Evolutionary conservation across 1,140 invertebrate species (phyloP), one percentile per base, ranked within the genome.

Genomic region (Drosophila truncata): DNA sequence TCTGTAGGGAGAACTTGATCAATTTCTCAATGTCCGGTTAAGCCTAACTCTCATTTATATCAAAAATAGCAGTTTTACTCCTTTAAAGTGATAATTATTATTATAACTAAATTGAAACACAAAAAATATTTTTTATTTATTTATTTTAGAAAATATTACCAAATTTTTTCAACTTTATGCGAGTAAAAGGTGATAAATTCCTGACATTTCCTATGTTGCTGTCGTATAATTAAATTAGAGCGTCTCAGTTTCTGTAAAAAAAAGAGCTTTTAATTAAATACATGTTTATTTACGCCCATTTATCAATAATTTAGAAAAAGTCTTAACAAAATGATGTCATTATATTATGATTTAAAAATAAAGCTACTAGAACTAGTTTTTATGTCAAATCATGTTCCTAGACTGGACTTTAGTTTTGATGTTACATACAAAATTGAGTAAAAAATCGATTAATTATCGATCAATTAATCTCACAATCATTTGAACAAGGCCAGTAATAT

Each of bases 241-340:
- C 14, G 46, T 18, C 11, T 50, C 23, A 20, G 16, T n/a, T n/a
- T n/a, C n/a, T n/a, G n/a, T n/a, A n/a, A n/a, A n/a, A n/a, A n/a
- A n/a, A n/a, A n/a, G n/a, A 29, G 27, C 27, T 52, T 35, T 62
- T 4, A 52, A 54, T 62, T 54, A 27, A 62, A 55, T 62, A 35
- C 29, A 35, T 25, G 5, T 27, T 47, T 6, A 44, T 64, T 52
- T 35, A 52, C 29, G 63, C 29, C 37, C 16, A 27, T 41, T 18
- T 14, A 33, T 33, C 14, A 50, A 33, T 37, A 33, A 27, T 52
- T n/a, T 20, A 20, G 33, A 35, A 23, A 41, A 63, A 69, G 41
- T 23, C 31, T 20, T 16, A 47, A 25, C 14, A 47, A 27, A 25
- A 44, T 49, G 44, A 62, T 33, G 44, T 50, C 27, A 50, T 62